phyloP scores from a whole-genome alignment of 2,113 vertebrate species.

The Scomber colias region DNA sequence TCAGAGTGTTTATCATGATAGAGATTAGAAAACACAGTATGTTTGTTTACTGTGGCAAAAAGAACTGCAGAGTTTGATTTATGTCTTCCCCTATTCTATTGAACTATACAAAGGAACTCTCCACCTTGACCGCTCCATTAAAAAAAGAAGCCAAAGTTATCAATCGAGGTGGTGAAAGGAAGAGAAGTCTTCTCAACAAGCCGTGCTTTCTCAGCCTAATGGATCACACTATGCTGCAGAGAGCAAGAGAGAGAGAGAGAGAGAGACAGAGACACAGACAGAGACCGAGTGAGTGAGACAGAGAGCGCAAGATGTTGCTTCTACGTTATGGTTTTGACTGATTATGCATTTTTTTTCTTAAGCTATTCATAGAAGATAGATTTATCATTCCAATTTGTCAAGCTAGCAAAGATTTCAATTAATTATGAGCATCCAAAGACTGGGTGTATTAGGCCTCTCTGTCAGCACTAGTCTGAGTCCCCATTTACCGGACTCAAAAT shows the following conservation, averaged over 20 bases:
- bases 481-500: slow-evolving; percentile 98
- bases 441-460: slow-evolving; percentile 89
- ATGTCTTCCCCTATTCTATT: slow-evolving; percentile 75
- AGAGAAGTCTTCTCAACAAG: slow-evolving; percentile 84
- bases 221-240: slow-evolving; percentile 89
- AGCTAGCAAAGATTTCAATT: slow-evolving; percentile 97
- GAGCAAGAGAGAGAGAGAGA: slow-evolving; percentile 73
- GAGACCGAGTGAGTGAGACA: slow-evolving; percentile 73
- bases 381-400: slow-evolving; percentile 99
- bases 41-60: slow-evolving; percentile 51
- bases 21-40: not conserved
- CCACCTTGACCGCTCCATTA: slow-evolving; percentile 92
- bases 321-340: slow-evolving; percentile 96
- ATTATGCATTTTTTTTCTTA: slow-evolving; percentile 96
- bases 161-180: slow-evolving; percentile 88
- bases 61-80: slow-evolving; percentile 74
- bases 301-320: slow-evolving; percentile 90
- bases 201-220: slow-evolving; percentile 90
- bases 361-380: slow-evolving; percentile 98
- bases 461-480: slow-evolving; percentile 94
- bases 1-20: too few relatives aligned
- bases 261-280: slow-evolving; percentile 82
- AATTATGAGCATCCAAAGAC: slow-evolving; percentile 93
- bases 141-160: slow-evolving; percentile 92
- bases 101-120: slow-evolving; percentile 85